A percentile compares a stretch with the other conserved stretches of the same genome.
Evolutionary conservation across 2,797 vertebrate species (phyloP).

Genomic region (Macroramphosus scolopax): DNA sequence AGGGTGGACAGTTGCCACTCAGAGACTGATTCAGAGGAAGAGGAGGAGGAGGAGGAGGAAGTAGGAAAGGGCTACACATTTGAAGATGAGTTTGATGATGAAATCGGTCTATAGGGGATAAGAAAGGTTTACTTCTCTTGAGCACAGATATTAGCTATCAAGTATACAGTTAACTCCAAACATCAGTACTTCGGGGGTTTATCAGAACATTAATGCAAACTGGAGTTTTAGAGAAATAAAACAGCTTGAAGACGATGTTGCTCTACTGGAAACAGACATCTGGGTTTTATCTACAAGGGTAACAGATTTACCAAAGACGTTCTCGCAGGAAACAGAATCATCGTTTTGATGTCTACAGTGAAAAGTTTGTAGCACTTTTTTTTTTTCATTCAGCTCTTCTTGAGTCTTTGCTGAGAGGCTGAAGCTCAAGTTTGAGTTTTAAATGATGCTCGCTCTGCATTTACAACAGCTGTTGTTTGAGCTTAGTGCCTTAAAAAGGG

Average conservation of each 20-base stretch:
- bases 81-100: slow-evolving; percentile 85
- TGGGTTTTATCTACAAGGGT: slow-evolving; percentile 38
- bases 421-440: slow-evolving; percentile 43
- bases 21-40: slow-evolving; percentile 80
- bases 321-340: slow-evolving; percentile 15
- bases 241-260: slow-evolving; percentile 44
- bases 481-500: slow-evolving; percentile 63
- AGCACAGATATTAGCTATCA: slow-evolving; percentile 46
- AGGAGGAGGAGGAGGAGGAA: slow-evolving; percentile 63
- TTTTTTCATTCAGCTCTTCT: slow-evolving; percentile 47
- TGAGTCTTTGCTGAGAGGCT: slow-evolving; percentile 47
- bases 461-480: slow-evolving; percentile 13
- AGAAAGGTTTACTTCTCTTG: background rate
- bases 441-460: slow-evolving; percentile 33
- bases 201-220: too few relatives aligned
- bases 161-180: slow-evolving; percentile 43
- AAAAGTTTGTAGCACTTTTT: slow-evolving; percentile 68
- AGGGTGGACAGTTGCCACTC: slow-evolving; percentile 73
- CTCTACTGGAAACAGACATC: slow-evolving; percentile 62
- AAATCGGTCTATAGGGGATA: slow-evolving; percentile 82
- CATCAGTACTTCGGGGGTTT: too few relatives aligned
- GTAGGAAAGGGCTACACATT: slow-evolving; percentile 77
- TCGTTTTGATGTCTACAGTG: slow-evolving; percentile 24
- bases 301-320: slow-evolving; percentile 42
- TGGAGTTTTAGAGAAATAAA: slow-evolving; percentile 44